Base-by-base conservation (phyloP, 2,797 vertebrate genomes). In the Aldrovandia affinis region DNA sequence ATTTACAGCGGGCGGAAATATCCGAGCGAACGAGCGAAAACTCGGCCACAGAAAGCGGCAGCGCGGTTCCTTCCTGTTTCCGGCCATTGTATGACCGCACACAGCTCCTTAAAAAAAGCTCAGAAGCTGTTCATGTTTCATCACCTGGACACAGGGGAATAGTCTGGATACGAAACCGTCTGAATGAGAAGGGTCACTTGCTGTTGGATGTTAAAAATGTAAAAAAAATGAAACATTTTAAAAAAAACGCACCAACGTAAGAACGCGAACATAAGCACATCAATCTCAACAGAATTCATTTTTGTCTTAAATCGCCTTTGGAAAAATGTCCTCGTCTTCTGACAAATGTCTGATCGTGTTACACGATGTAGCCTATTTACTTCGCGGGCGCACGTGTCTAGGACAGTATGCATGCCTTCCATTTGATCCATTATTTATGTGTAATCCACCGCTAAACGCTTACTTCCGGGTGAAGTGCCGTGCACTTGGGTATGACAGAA, bases 1-100 rank as follows among this genome's bases (percentile, higher is more conserved):
- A 14, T 20, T 57, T 20, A 14, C 55, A 2, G 18, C 18, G 68
- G 6, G 14, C 36, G 6, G 70, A 75, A 42, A 25, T 25, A 8
- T 42, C 33, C 18, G 36, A 75, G 20, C 7, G 42, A 42, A 15
- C 0, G 30, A 47, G 70, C 30, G 70, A 39, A 42, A n/a, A 39
- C 25, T 39, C 12, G 55, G n/a, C 30, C 15, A 75, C 4, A 18
- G 14, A 75, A 44, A 39, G 39, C 70, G 22, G 70, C 42, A n/a
- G 39, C 18, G 8, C 70, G 1, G 39, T 75, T 75, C 70, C 70
- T 75, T 75, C 70, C 70, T 75, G 70, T 20, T 47, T 18, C 70
- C 70, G 70, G 70, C 39, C 42, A 75, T 75, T 75, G 70, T 75
- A 5, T n/a, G n/a, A n/a, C n/a, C n/a, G n/a, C n/a, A 44, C 39